Evolutionary conservation across 2,888 invertebrate genomes (phyloP), one percentile per base, ranked within the genome.

Genomic region (Therioaphis trifolii): DNA sequence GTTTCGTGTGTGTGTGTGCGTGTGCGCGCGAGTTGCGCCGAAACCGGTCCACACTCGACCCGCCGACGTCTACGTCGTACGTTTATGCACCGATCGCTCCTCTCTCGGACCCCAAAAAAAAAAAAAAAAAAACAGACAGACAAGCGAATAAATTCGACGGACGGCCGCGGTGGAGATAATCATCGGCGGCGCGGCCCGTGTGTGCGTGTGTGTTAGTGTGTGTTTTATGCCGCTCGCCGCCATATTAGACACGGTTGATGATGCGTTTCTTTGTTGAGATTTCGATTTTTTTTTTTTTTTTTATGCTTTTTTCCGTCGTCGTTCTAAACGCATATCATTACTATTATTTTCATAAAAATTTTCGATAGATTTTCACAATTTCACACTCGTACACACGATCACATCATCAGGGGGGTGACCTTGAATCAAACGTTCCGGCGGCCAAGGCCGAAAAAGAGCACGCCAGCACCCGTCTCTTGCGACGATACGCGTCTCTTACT

Each of bases 41-140:
- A 80, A 80, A 80, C 80, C 80, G 80, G 80, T 80, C 80, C 80
- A 24, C 58, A 69, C 79, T 52, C 79, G 40, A 71, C 58, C 40
- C 52, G 77, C 21, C 77, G 27, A 21, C 78, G 76, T 61, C 40
- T 43, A 21, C 5, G 35, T 61, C 18, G 21, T 46, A 46, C 58
- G 40, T 35, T 21, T n/a, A 9, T n/a, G 52, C 21, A 46, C n/a
- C 15, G 46, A n/a, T 4, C 49, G 58, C 58, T 58, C 27, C 29
- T 76, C 46, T 61, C 18, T 76, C 79, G 71, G 80, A 80, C 80
- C 80, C 71, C 61, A 69, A 79, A 68, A 46, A 76, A 61, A 78
- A 61, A 66, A 52, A 66, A 49, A 15, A 14, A 72, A 72, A 49
- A 12, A 72, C 63, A 49, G 46, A 79, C 79, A 79, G 71, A 80